Base-by-base conservation (phyloP, 2,888 invertebrate species). In the Salpingus planirostris region DNA sequence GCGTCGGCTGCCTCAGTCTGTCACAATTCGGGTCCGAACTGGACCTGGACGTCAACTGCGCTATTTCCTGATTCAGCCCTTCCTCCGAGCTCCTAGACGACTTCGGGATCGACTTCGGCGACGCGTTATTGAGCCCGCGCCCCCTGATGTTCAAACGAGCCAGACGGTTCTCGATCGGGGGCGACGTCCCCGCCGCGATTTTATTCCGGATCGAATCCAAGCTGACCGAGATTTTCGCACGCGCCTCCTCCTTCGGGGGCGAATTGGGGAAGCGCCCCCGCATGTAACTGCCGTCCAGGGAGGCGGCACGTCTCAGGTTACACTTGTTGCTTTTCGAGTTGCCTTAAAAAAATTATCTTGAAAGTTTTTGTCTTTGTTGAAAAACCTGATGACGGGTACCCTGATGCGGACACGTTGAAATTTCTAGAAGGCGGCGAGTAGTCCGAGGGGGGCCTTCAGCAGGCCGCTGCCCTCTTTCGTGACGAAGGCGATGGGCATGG, bases 31-130 rank as follows among this genome's bases (percentile, higher is more conserved):
- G 27, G 8, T 31, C 32, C 77, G 55, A 78, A 76, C 14, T 15
- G 8, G 28, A 22, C 10, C 23, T 10, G 10, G 10, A 8, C 7
- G 30, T 31, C 22, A 22, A 40, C 43, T 18, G 73, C 64, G 88
- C 88, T 41, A 89, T 86, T 67, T 88, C 88, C 62, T 84, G 86
- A 64, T 88, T 89, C 11, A 88, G 72, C 12, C 87, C 88, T 64
- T 90, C 89, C 8, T 87, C 84, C 24, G 88, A 88, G 43, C 80
- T 87, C 31, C 87, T 71, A 59, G 86, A 84, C 33, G 82, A 80
- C 50, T 75, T 67, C 21, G 73, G 70, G n/a, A n/a, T n/a, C n/a
- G n/a, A n/a, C n/a, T n/a, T n/a, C n/a, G n/a, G n/a, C n/a, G n/a
- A n/a, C n/a, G n/a, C n/a, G n/a, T n/a, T n/a, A n/a, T n/a, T n/a